Conservation (phyloP, 64 coral and sea anemone species). For the Montipora cactus region DNA sequence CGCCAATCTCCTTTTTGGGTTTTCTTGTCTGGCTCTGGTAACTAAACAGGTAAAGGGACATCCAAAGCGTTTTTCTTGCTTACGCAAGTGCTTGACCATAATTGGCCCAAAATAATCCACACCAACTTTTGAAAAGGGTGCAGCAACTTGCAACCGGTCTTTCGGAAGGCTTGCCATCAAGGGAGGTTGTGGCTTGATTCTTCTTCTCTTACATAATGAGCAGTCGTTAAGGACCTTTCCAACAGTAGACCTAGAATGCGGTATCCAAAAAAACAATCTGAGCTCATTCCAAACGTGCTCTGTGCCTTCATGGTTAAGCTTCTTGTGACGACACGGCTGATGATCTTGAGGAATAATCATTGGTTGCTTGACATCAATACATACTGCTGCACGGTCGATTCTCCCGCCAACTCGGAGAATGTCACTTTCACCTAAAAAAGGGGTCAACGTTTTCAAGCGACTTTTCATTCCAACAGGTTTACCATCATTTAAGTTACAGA, state of each 20-base stretch:
- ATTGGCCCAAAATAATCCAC: too few species aligned
- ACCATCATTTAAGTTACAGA: neutral
- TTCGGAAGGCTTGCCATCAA: too few species aligned
- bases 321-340: neutral
- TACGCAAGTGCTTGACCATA: too few species aligned
- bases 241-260: neutral
- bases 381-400: neutral
- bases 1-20: too few species aligned
- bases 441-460: neutral
- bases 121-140: too few species aligned
- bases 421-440: neutral
- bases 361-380: slow-evolving; percentile 33
- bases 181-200: too few species aligned
- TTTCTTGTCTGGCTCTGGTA: too few species aligned
- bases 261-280: slow-evolving; percentile 41
- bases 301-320: slow-evolving; percentile 21
- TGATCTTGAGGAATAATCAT: neutral
- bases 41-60: too few species aligned
- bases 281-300: slow-evolving; percentile 12
- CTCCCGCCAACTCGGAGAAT: slow-evolving; percentile 49
- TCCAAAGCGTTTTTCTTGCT: too few species aligned
- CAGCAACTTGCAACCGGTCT: too few species aligned
- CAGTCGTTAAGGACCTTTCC: slow-evolving; percentile 20
- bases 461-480: neutral
- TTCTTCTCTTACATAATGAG: too few species aligned